Evolutionary conservation across 2,797 vertebrate species (phyloP), one percentile per base, ranked within the genome.

Genomic region (Sebastolobus altivelis): DNA sequence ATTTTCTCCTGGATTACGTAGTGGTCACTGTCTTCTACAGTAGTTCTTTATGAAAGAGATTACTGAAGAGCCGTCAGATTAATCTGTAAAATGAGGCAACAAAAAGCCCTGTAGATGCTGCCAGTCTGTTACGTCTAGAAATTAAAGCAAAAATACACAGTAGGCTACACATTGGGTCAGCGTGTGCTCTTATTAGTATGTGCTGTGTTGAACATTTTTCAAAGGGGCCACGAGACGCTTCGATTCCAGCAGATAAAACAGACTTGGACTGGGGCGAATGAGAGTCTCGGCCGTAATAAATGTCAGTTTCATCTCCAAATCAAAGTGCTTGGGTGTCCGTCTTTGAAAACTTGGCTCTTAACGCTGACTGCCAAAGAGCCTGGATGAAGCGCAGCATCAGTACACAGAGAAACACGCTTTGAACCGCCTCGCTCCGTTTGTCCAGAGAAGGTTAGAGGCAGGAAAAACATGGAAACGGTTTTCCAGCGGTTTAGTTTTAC

Each of bases 281-380:
- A 79, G 62, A 62, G 73, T 55, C 73, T 67, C 56, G 79, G 59
- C 70, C 77, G 70, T 77, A 27, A 77, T 81, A 81, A 87, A 77
- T 27, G 66, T 29, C 52, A 35, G 31, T 69, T 88, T 85, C 70
- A 83, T 81, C 72, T 85, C 33, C 61, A 62, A 78, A 80, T 87
- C 80, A 85, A 83, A 85, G 70, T 14, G 72, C 35, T 61, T 14
- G 8, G 33, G 76, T 40, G 49, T 69, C 43, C 20, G 13, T 27
- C 55, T 83, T 69, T 84, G 70, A 62, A 46, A 82, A 80, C 12
- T 14, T 20, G 5, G 29, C 63, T 88, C 27, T 78, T 43, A 58
- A 65, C 63, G 67, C 72, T 33, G 58, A 71, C 58, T 56, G 46
- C 46, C 58, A 29, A 46, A 27, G 54, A 73, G 40, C 46, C 16